Conservation (phyloP, 2,797 vertebrate genomes). For the Eleutherodactylus coqui region DNA sequence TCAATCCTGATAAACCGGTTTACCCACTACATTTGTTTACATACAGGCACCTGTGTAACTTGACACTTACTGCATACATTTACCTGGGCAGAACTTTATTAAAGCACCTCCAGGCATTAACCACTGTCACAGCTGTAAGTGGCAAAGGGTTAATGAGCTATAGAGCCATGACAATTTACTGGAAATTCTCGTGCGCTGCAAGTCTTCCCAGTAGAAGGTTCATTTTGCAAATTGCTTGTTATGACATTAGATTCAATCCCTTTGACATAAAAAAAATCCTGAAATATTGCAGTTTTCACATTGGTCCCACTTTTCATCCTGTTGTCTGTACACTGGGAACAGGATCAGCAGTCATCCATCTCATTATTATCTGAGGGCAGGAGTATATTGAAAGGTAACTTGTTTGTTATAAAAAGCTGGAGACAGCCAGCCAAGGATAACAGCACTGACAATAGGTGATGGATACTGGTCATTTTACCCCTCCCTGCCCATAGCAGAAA, state of each 20-base stretch:
- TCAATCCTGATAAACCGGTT: conserved; percentile 25
- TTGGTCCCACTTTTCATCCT: too few species aligned
- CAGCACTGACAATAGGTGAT: too few species aligned
- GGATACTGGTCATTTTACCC: too few species aligned
- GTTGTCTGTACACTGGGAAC: too few species aligned
- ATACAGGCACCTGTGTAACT: neutral
- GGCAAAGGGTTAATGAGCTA: neutral
- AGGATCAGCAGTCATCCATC: too few species aligned
- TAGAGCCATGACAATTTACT: neutral
- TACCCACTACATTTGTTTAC: neutral
- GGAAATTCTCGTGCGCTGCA: neutral
- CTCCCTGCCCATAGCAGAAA: too few species aligned
- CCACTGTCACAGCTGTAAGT: neutral
- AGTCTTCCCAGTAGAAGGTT: neutral
- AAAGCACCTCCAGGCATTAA: neutral
- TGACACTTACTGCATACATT: neutral
- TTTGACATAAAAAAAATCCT: neutral
- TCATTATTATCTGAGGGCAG: too few species aligned
- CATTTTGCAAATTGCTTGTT: neutral
- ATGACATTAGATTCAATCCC: neutral
- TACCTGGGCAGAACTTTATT: neutral
- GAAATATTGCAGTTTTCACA: neutral
- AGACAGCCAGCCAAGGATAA: too few species aligned
- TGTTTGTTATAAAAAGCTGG: too few species aligned
- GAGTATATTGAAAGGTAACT: too few species aligned